Evolutionary conservation across 2,113 vertebrate genomes (phyloP), one percentile per base, ranked within the genome.

Genomic region (Pelecanus crispus): DNA sequence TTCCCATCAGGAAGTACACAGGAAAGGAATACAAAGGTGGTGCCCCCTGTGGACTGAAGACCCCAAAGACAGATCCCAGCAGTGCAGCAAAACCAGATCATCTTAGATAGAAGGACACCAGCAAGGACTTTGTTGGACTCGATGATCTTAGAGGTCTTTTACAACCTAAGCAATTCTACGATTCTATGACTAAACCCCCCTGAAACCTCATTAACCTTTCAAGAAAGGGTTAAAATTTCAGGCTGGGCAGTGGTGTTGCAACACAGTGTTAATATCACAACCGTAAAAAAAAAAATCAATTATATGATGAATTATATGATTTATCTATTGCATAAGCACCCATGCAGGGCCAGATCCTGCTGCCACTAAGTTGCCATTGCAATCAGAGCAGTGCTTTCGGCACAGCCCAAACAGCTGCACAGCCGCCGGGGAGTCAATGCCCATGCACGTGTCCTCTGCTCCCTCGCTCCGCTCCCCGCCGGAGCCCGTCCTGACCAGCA

Each of bases 301-400:
- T 25, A 4, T 17, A 11, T 18, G 22, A 4, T 13, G 32, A 26
- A 5, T 63, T 25, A 4, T 17, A 11, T 18, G 22, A 28, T 21
- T 61, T 34, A 34, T 45, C 59, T 70, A 45, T 75, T 82, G 70
- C 66, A 66, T 3, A 7, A 86, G 53, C 66, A 81, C 25, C 74
- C 2, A 2, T 4, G 11, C 71, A 62, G 62, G 71, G 67, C 42
- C 89, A 53, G 65, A 61, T 84, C 56, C 90, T 84, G 88, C 62
- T 45, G 74, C 52, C 49, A 28, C 34, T n/a, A 13, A 62, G 81
- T 31, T 81, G 74, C 62, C 24, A 1, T 6, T 42, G 77, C n/a
- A 70, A 19, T 13, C 0, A 4, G 55, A 53, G 56, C 68, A 21
- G 34, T 0, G 32, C 0, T 70, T 25, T 20, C 1, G 3, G 84